A percentile compares a stretch with the other conserved stretches of the same genome.
Evolutionary conservation across 2,888 invertebrate species (phyloP).

Genomic region (Phaonia tiefii): DNA sequence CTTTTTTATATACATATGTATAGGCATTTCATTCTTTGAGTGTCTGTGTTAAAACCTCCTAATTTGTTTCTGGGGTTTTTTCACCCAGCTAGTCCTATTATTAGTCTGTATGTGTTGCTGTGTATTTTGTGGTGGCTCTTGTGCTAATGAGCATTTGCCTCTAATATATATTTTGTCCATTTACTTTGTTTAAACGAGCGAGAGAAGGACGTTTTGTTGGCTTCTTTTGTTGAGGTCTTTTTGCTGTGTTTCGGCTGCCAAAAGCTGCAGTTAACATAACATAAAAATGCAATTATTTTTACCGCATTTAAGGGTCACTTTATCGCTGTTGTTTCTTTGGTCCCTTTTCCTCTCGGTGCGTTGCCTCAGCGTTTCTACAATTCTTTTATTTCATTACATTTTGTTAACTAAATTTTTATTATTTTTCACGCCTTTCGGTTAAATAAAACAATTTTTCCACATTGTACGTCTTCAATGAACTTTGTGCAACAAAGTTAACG

Average conservation of each 20-base stretch:
- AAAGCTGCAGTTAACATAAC: conserved; percentile 55
- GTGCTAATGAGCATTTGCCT: background rate
- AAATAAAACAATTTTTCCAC: conserved; percentile 1
- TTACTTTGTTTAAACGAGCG: background rate
- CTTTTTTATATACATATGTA: too few relatives aligned
- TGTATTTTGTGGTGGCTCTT: background rate
- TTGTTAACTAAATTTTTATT: background rate
- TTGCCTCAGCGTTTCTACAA: too few relatives aligned
- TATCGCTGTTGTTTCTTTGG: background rate
- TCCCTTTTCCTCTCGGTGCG: background rate
- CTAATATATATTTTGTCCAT: background rate
- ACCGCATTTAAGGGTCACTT: conserved; percentile 51
- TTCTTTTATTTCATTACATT: background rate
- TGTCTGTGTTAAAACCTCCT: background rate
- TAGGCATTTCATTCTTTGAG: background rate
- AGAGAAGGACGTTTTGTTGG: background rate
- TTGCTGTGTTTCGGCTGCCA: background rate
- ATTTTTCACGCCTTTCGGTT: conserved; percentile 10
- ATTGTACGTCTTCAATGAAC: too few relatives aligned
- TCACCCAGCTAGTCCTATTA: background rate
- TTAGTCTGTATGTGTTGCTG: background rate
- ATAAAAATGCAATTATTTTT: conserved; percentile 63
- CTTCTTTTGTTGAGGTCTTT: background rate
- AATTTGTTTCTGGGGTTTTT: background rate
- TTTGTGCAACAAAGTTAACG: too few relatives aligned